Base-by-base conservation (phyloP, 2,797 vertebrate genomes). In the Bovichtus diacanthus region DNA sequence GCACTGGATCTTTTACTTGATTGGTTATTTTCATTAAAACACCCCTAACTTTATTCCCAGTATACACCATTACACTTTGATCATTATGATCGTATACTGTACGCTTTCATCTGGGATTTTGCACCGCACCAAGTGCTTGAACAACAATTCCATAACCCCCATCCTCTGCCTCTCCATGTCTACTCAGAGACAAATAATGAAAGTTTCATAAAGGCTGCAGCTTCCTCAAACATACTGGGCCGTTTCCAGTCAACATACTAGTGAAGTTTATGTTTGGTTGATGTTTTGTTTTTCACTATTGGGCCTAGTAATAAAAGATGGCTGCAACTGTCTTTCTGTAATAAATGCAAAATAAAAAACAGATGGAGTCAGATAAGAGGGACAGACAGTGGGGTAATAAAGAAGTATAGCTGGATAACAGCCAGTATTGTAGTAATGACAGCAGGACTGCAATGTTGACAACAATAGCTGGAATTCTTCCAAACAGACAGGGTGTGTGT, bases 151-250 rank as follows among this genome's bases (percentile, higher is more conserved):
- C n/a, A 61, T 13, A 61, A 21, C 5, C 39, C n/a, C 67, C 36
- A 58, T 58, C 43, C 43, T 58, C 49, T 34, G 15, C 29, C 36
- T 41, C 64, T 56, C 29, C 8, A 34, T 16, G 51, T 75, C 46
- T 61, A 54, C n/a, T 11, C 11, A 36, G 23, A 77, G 61, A 65
- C 50, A 21, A 60, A 43, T 50, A 64, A 80, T 70, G 50, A 27
- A 69, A 72, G 53, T 68, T 76, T 76, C 16, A 84, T 70, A 70
- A 80, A 60, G 39, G 34, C 49, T 51, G 49, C 44, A 56, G 56
- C 79, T 65, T 43, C 63, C 64, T 39, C 58, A 36, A 55, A 67
- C 41, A 66, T 19, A 72, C 27, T 54, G 46, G 18, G 31, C 18
- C 67, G 34, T 60, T 72, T 81, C 34, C 31, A 54, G 60, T 60